Base-by-base conservation (phyloP, 2,113 vertebrate genomes). In the Turdus rufiventris region DNA sequence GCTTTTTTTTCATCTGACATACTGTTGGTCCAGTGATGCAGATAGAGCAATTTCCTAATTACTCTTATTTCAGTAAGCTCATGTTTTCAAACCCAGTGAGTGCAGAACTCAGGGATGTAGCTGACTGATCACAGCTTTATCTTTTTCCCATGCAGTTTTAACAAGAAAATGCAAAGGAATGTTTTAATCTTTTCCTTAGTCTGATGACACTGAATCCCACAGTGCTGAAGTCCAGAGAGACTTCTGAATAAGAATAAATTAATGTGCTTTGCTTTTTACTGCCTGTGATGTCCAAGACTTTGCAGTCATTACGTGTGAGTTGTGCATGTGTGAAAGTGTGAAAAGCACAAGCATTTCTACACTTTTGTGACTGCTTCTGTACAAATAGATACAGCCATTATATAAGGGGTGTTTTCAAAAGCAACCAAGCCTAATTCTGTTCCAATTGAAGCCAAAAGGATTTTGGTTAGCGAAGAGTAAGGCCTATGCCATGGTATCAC, bases 311-410 rank as follows among this genome's bases (percentile, higher is more conserved):
- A 21, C 0, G n/a, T 83, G 74, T 3, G 33, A 84, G 58, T 57
- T 85, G 54, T 85, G 72, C 18, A 5, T 66, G 67, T 88, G 84
- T 89, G 72, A 48, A 57, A 77, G 42, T 63, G 73, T 88, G 88
- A 90, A 88, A 93, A 96, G 91, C 85, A 88, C 48, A 87, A 95
- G 88, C 85, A 61, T 77, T 71, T 86, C 71, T 88, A 83, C 70
- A 26, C 20, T 68, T 85, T 40, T 10, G 54, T 83, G 83, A 67
- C 65, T 90, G 77, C 73, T 87, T 57, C 77, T 89, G 54, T 70
- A 62, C 51, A 70, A 50, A 45, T 14, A 90, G 33, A 62, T 86
- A 73, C 31, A 85, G 85, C 75, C 20, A 12, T 73, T 63, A 31
- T 34, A 10, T 10, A 53, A 62, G 34, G 65, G 50, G 45, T 72